These are phyloP conservation scores for Dasypus novemcinctus DNA, from an alignment of 2,113 vertebrate genomes.

Conservation along the genomic window DNA sequence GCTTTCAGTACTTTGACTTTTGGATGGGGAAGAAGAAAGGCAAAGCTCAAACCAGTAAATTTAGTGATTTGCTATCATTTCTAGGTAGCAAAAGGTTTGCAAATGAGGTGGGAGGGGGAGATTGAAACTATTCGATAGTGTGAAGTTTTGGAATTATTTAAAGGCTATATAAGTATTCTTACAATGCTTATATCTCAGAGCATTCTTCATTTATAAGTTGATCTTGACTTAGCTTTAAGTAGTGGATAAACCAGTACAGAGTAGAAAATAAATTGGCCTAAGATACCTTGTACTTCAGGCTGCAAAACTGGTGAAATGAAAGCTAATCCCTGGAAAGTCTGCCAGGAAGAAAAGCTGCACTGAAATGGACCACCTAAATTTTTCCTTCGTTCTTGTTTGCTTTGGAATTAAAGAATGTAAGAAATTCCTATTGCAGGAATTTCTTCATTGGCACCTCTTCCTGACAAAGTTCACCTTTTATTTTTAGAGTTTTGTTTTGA, in stretches of 20 bases:
- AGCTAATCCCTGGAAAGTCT: background rate
- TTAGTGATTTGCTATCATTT: background rate
- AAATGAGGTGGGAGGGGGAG: background rate
- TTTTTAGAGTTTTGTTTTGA: constrained; percentile 71
- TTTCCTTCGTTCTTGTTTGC: constrained; percentile 44
- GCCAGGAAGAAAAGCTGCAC: constrained; percentile 5
- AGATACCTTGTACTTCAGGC: background rate
- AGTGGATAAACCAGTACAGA: background rate
- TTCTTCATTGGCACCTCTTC: constrained; percentile 9
- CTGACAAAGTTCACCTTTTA: constrained; percentile 55
- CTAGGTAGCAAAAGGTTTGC: background rate
- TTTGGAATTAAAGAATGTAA: constrained; percentile 60
- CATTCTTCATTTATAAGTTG: background rate
- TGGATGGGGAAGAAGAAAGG: background rate
- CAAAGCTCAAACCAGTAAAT: background rate
- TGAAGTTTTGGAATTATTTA: constrained; percentile 3
- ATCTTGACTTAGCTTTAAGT: background rate
- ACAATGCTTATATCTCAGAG: background rate
- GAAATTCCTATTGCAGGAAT: constrained; percentile 41
- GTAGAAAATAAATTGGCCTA: background rate
- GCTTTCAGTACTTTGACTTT: constrained; percentile 14
- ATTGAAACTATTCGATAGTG: background rate
- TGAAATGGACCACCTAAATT: background rate
- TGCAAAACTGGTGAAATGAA: constrained; percentile 11
- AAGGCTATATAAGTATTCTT: background rate